Conservation (phyloP, 2,888 invertebrate species). For the Tromatobia lineatoria region DNA sequence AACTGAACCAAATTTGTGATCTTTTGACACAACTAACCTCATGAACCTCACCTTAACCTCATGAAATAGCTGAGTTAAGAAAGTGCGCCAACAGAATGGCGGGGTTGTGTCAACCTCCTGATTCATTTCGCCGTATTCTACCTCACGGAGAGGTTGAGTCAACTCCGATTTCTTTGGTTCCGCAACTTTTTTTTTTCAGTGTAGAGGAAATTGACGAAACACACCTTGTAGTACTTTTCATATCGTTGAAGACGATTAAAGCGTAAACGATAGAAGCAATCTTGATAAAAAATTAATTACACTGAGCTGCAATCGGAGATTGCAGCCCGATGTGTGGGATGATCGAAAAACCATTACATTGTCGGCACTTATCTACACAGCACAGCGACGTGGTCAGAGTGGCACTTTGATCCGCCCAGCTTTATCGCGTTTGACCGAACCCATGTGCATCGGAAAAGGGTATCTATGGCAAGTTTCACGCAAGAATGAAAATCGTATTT, state of each 20-base stretch:
- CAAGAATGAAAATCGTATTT: slow-evolving; percentile 51
- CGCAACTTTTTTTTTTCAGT: too few relatives aligned
- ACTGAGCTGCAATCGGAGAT: not conserved
- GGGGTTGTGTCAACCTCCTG: too few relatives aligned
- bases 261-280: not conserved
- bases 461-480: not conserved
- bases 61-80: too few relatives aligned
- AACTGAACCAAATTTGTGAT: too few relatives aligned
- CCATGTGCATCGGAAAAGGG: not conserved
- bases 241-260: not conserved
- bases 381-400: not conserved
- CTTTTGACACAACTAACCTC: too few relatives aligned
- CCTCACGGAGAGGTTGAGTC: too few relatives aligned
- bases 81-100: too few relatives aligned
- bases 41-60: too few relatives aligned
- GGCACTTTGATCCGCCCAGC: slow-evolving; percentile 22
- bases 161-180: too few relatives aligned
- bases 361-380: slow-evolving; percentile 7
- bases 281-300: not conserved
- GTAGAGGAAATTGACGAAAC: too few relatives aligned
- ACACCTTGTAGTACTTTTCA: too few relatives aligned
- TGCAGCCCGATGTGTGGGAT: not conserved
- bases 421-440: slow-evolving; percentile 10
- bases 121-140: too few relatives aligned
- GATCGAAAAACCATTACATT: not conserved